phyloP scores from a whole-genome alignment of 2,888 invertebrate species.

The Amiota minor region DNA sequence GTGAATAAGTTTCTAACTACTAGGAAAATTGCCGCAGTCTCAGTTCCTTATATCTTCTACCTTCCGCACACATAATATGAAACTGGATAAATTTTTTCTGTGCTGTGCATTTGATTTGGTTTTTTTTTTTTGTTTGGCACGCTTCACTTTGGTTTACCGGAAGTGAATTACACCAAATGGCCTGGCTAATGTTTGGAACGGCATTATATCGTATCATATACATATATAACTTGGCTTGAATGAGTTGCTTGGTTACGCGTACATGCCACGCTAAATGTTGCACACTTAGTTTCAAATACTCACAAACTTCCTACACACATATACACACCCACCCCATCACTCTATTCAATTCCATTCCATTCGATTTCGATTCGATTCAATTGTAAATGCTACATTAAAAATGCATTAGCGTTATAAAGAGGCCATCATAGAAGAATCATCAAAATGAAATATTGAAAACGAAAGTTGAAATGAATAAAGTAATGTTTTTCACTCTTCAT shows the following conservation, averaged over 20 bases:
- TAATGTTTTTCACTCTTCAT: no score
- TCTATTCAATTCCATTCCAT: background rate
- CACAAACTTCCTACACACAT: background rate
- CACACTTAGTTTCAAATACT: background rate
- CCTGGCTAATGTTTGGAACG: conserved; percentile 35
- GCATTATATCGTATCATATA: background rate
- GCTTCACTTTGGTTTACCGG: conserved; percentile 13
- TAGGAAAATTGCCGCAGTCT: background rate
- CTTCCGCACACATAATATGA: no score
- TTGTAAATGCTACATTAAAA: conserved; percentile 47
- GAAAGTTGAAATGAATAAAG: no score
- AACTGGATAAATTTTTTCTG: no score
- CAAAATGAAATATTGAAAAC: no score
- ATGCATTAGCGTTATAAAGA: conserved; percentile 38
- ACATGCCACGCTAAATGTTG: background rate
- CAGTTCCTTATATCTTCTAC: no score
- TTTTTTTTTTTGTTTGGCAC: no score
- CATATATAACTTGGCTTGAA: background rate
- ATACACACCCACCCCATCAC: background rate
- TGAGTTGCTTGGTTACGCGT: background rate
- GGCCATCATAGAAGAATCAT: no score
- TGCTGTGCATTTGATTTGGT: background rate
- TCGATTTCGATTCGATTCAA: conserved; percentile 35
- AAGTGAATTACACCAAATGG: conserved; percentile 38
- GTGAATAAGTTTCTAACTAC: background rate